phyloP scores from a whole-genome alignment of 2,113 vertebrate species.

The Pollimyrus isidori region DNA sequence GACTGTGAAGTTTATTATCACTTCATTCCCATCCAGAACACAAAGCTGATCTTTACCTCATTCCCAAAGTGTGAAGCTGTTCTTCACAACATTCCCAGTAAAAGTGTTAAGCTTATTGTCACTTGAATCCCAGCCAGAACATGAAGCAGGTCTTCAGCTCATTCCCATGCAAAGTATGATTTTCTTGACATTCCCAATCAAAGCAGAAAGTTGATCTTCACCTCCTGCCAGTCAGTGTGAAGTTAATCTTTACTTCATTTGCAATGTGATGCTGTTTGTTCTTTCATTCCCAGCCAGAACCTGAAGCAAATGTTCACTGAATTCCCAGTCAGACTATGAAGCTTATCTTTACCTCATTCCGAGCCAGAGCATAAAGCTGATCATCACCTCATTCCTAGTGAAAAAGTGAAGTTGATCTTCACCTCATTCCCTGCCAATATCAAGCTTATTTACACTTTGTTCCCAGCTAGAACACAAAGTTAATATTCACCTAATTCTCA shows the following conservation, averaged over 20 bases:
- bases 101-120: neutral
- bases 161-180: neutral
- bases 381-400: neutral
- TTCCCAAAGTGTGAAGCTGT: neutral
- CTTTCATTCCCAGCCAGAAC: neutral
- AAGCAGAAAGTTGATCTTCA: neutral
- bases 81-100: neutral
- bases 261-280: neutral
- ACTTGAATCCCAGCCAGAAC: neutral
- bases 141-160: neutral
- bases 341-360: neutral
- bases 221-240: too few relatives aligned
- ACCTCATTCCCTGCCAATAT: neutral
- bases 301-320: neutral
- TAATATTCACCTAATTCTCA: neutral
- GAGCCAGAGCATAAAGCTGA: neutral
- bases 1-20: neutral
- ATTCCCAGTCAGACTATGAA: neutral
- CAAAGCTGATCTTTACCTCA: neutral
- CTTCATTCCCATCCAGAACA: conserved; percentile 5
- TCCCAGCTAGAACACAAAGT: neutral
- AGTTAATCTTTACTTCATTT: neutral
- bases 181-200: neutral
- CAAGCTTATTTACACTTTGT: neutral
- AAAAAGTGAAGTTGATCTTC: neutral